Conservation (phyloP, 2,888 invertebrate genomes). For the Rhimphoctona megacephalus region DNA sequence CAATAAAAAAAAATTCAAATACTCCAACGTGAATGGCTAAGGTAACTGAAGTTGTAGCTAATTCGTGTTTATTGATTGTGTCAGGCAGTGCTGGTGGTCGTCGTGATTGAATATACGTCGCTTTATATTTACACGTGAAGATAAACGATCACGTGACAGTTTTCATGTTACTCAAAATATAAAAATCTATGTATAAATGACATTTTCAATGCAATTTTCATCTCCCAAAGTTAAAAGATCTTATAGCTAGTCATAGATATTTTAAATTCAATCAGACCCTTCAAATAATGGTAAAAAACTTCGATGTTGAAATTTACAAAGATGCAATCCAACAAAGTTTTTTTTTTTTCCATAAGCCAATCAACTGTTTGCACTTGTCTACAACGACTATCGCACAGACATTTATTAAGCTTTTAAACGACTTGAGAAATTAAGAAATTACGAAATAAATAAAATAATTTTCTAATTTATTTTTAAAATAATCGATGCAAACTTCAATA, state of each 20-base stretch:
- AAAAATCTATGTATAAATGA: background rate
- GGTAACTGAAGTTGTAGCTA: conserved; percentile 74
- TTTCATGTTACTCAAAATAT: background rate
- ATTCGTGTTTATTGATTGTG: conserved; percentile 74
- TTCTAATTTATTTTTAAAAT: too few species aligned
- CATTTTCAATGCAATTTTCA: background rate
- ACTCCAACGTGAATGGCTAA: conserved; percentile 8
- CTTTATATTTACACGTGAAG: conserved; percentile 15
- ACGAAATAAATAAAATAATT: too few species aligned
- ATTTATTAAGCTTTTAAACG: background rate
- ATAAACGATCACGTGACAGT: background rate
- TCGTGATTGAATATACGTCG: conserved; percentile 37
- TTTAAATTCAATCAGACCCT: background rate
- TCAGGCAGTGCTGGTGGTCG: conserved; percentile 69
- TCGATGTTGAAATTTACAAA: background rate
- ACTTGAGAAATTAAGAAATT: background rate
- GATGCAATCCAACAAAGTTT: background rate
- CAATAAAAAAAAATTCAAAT: conserved; percentile 35
- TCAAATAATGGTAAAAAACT: background rate
- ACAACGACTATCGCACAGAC: too few species aligned
- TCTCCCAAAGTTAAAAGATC: background rate
- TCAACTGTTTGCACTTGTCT: background rate
- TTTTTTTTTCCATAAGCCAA: background rate
- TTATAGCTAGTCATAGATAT: too few species aligned
- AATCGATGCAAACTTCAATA: background rate